Conservation (phyloP, 2,888 invertebrate species). For the Synergus itoensis region DNA sequence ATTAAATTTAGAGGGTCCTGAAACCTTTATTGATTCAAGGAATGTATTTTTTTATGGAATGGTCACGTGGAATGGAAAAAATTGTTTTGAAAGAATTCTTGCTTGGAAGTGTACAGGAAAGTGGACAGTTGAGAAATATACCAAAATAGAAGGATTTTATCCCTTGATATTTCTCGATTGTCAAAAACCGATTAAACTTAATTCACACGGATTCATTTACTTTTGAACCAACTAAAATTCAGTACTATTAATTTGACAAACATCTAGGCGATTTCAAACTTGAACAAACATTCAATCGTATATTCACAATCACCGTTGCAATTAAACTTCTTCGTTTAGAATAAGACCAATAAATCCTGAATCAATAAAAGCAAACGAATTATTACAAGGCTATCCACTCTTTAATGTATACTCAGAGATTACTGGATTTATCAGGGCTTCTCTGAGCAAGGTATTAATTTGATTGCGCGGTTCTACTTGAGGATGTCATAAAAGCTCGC, state of each 20-base stretch:
- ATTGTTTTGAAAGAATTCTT: neutral
- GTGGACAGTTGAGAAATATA: too few species aligned
- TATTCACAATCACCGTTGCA: neutral
- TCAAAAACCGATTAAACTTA: too few species aligned
- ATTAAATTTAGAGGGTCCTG: neutral
- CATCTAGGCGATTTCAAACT: neutral
- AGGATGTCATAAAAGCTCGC: conserved; percentile 21
- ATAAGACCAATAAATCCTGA: neutral
- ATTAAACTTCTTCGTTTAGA: neutral
- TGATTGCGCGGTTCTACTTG: neutral
- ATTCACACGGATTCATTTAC: too few species aligned
- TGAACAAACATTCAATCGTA: neutral
- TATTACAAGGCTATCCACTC: neutral
- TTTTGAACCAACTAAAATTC: too few species aligned
- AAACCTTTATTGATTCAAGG: neutral
- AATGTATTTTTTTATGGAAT: neutral
- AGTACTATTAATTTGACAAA: too few species aligned
- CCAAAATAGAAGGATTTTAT: too few species aligned
- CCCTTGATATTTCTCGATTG: too few species aligned
- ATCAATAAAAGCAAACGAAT: conserved; percentile 12
- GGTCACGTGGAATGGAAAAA: neutral
- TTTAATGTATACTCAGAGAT: conserved; percentile 3
- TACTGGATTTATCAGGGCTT: neutral
- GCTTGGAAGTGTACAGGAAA: neutral
- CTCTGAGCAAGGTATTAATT: conserved; percentile 23